Conservation (phyloP, 2,888 invertebrate species). For the Agriopis leucophaearia region DNA sequence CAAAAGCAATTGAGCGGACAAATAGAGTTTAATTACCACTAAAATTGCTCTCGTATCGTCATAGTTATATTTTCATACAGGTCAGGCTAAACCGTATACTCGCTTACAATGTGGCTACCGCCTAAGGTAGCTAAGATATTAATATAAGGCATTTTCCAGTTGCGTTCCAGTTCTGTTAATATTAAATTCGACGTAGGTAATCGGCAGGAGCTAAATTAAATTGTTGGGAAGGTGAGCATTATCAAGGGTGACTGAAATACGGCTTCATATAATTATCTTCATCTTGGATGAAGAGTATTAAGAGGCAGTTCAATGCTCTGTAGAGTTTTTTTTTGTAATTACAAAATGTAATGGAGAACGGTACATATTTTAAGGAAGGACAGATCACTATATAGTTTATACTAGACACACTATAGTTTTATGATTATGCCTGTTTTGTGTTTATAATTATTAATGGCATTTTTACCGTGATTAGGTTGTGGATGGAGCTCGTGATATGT, state of each 20-base stretch:
- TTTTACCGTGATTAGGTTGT: too few species aligned
- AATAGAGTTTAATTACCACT: too few species aligned
- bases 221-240: constrained; percentile 22
- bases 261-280: constrained; percentile 18
- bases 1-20: too few species aligned
- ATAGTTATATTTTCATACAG: too few species aligned
- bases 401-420: too few species aligned
- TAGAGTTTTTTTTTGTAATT: not conserved
- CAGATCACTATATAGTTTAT: too few species aligned
- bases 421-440: too few species aligned
- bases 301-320: not conserved
- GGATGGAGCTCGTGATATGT: too few species aligned
- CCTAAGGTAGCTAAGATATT: constrained; percentile 5
- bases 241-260: constrained; percentile 11
- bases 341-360: too few species aligned
- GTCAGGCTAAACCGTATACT: not conserved
- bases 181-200: constrained; percentile 25
- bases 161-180: constrained; percentile 15
- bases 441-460: too few species aligned
- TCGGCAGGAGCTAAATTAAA: constrained; percentile 28
- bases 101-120: not conserved
- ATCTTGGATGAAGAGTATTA: not conserved
- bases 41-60: too few species aligned
- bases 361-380: too few species aligned
- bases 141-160: constrained; percentile 18